Base-by-base conservation (phyloP, 2,888 invertebrate species). In the Osmoderma eremita region DNA sequence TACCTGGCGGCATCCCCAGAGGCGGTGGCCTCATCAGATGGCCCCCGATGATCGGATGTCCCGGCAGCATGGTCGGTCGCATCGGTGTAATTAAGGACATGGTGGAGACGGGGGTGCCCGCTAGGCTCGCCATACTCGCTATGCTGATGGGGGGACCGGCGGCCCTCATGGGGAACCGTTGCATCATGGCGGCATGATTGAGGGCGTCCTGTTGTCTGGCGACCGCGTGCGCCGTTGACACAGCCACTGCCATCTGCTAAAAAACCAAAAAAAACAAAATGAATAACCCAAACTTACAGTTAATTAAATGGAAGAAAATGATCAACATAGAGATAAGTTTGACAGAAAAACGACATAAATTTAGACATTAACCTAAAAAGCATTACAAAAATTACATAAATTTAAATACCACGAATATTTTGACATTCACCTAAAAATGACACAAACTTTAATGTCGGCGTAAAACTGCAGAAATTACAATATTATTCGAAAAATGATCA, bases 1-100 rank as follows among this genome's bases (percentile, higher is more conserved):
- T 87, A 88, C 88, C 88, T 87, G 88, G 87, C 75, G 87, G 87
- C 78, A 87, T 83, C 81, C 86, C 87, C 83, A 88, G 85, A 78
- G 86, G 87, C 78, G 87, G 87, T 78, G 87, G 88, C 82, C 88
- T 84, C 86, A 88, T 87, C 82, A 87, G 83, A 82, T 86, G 87
- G 80, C 87, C 88, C 80, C 86, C 86, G 73, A 86, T 78, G 45
- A 81, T 73, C 12, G 86, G 86, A 20, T 85, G 86, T 17, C 81
- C 82, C 42, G 84, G 84, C 38, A 85, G 77, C 64, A 84, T 83
- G 79, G 84, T 82, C n/a, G 82, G 85, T 69, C 85, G 78, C 83
- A 86, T 84, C 61, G 85, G 84, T 67, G 84, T 84, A 79, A 86
- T 85, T 10, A 86, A 80, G 2, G 84, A 84, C 69, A 84, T 83